Evolutionary conservation across 1,140 invertebrate species (phyloP), one percentile per base, ranked within the genome.

Genomic region (Drosophila parabipectinata): DNA sequence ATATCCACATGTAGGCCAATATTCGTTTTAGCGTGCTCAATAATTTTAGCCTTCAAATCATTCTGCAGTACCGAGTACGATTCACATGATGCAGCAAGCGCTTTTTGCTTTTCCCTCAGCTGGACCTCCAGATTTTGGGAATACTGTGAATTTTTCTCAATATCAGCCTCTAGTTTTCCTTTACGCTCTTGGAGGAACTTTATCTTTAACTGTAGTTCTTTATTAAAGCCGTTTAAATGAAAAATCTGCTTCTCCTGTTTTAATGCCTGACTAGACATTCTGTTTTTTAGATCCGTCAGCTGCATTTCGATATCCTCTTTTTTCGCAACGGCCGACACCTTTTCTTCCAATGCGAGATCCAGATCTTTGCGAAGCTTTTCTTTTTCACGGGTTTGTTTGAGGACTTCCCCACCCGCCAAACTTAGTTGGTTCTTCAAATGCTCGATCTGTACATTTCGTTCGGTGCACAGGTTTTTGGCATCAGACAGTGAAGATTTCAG

Each of bases 141-240:
- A 41, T 69, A 61, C n/a, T 34, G 69, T 0, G 18, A 82, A 48
- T 5, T 74, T 12, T 83, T 52, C 6, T 61, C 28, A 45, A 73
- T 83, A 1, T 9, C 47, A 1, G 45, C 1, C 9, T 68, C 34
- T 2, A 83, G 37, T 8, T 62, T 39, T 12, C 30, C 5, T 4
- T 79, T 83, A 0, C 1, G 32, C 8, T 37, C 30, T 30, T 66
- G 3, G 24, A 88, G 24, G 0, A 79, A 52, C 0, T 60, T 47
- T 0, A 82, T 6, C 21, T 89, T 74, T 0, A 77, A 4, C 6
- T 63, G 24, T 8, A 80, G 41, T n/a, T 88, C 83, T 0, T 12
- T 9, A 1, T 39, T 39, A 0, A 69, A 60, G 15, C 56, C 41
- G 3, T 66, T 26, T 6, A 88, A n/a, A 3, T 72, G 64, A 0